Evolutionary conservation across 2,888 invertebrate genomes (phyloP).

Genomic region (Cistogaster globosa): DNA sequence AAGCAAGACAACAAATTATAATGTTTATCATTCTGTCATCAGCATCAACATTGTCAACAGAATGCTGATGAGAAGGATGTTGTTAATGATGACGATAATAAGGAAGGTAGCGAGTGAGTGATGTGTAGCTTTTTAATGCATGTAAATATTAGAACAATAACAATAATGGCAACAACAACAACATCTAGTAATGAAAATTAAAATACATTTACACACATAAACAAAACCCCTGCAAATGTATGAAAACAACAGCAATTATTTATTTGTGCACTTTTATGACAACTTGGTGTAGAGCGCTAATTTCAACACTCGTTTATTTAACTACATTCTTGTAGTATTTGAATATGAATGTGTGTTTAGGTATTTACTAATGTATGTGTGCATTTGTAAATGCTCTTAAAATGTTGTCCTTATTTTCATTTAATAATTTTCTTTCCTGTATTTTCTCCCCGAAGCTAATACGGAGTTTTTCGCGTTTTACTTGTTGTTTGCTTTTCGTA

Average conservation of each 20-base stretch:
- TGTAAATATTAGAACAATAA: slow-evolving; percentile 48
- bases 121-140: slow-evolving; percentile 55
- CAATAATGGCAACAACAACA: slow-evolving; percentile 50
- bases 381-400: slow-evolving; percentile 21
- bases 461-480: slow-evolving; percentile 8
- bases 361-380: not conserved
- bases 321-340: not conserved
- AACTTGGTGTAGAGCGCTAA: slow-evolving; percentile 74
- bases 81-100: slow-evolving; percentile 34
- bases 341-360: not conserved
- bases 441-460: slow-evolving; percentile 44
- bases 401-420: slow-evolving; percentile 41
- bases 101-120: slow-evolving; percentile 46
- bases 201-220: slow-evolving; percentile 73
- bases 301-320: slow-evolving; percentile 69
- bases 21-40: slow-evolving; percentile 68
- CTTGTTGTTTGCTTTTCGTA: not conserved
- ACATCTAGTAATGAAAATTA: slow-evolving; percentile 65
- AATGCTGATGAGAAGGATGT: slow-evolving; percentile 50
- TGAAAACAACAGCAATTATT: slow-evolving; percentile 52
- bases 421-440: not conserved
- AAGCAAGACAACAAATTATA: slow-evolving; percentile 64
- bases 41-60: slow-evolving; percentile 45
- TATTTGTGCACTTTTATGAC: slow-evolving; percentile 67
- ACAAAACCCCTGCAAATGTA: slow-evolving; percentile 58